Evolutionary conservation across 2,888 invertebrate species (phyloP).

Genomic region (Yponomeuta malinellus): DNA sequence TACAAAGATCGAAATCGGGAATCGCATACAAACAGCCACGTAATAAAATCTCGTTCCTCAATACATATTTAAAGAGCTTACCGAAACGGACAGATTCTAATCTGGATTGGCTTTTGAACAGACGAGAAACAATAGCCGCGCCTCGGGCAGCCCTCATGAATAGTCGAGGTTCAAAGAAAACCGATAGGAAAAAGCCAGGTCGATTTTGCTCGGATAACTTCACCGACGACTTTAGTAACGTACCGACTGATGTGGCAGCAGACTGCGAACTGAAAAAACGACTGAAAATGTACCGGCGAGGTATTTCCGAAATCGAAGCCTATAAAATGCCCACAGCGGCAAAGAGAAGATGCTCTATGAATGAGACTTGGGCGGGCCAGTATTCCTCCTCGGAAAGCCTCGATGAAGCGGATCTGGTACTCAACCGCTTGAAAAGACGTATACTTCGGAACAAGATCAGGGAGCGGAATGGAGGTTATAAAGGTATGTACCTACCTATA

Average conservation of each 20-base stretch:
- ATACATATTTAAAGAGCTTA: constrained; percentile 72
- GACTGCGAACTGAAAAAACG: constrained; percentile 68
- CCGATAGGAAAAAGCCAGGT: constrained; percentile 35
- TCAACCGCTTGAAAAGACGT: constrained; percentile 66
- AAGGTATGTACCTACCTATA: constrained; percentile 38
- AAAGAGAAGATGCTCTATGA: constrained; percentile 58
- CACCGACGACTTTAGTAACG: constrained; percentile 59
- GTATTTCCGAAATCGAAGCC: constrained; percentile 61
- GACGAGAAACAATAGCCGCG: constrained; percentile 41
- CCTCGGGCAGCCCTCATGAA: constrained; percentile 32
- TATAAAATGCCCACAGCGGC: constrained; percentile 36
- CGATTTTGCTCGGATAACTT: constrained; percentile 42
- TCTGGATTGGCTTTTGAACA: constrained; percentile 61
- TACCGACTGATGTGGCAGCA: constrained; percentile 57
- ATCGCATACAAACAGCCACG: constrained; percentile 53
- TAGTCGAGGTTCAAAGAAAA: constrained; percentile 37
- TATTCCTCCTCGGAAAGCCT: constrained; percentile 71
- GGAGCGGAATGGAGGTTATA: constrained; percentile 58
- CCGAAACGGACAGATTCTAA: constrained; percentile 54
- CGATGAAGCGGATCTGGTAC: constrained; percentile 69
- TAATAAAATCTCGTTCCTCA: constrained; percentile 68
- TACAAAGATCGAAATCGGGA: constrained; percentile 60
- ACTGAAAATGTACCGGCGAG: constrained; percentile 68
- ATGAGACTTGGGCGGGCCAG: constrained; percentile 42
- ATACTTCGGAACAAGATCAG: constrained; percentile 68